Conservation (phyloP, 1,140 invertebrate species). For the Zaprionus gabonicus region DNA sequence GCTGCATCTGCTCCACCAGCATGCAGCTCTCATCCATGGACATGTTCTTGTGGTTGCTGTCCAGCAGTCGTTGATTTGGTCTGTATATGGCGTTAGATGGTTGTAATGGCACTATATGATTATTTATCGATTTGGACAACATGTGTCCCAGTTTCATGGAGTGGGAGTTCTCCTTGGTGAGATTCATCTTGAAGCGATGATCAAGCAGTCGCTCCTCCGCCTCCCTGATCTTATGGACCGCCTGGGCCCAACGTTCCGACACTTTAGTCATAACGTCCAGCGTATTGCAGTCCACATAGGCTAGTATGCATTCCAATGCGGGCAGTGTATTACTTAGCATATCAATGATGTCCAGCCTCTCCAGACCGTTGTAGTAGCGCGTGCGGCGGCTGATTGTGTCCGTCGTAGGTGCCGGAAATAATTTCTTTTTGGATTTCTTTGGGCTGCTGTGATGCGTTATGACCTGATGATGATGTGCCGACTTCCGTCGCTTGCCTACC, state of each 20-base stretch:
- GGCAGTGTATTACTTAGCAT: slow-evolving; percentile 54
- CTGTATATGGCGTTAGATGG: slow-evolving; percentile 53
- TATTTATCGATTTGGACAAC: slow-evolving; percentile 34
- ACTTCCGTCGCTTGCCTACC: slow-evolving; percentile 49
- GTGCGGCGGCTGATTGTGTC: slow-evolving; percentile 32
- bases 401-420: slow-evolving; percentile 40
- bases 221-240: slow-evolving; percentile 41
- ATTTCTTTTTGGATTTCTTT: slow-evolving; percentile 67
- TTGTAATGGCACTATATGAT: slow-evolving; percentile 65
- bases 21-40: slow-evolving; percentile 48
- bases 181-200: slow-evolving; percentile 60
- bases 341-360: slow-evolving; percentile 59
- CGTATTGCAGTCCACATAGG: slow-evolving; percentile 47
- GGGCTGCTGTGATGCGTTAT: slow-evolving; percentile 59
- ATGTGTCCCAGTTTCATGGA: slow-evolving; percentile 38
- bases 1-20: slow-evolving; percentile 57
- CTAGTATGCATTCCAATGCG: slow-evolving; percentile 62
- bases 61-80: slow-evolving; percentile 36
- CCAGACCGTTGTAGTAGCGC: slow-evolving; percentile 59
- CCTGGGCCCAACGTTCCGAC: slow-evolving; percentile 52
- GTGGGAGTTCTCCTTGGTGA: slow-evolving; percentile 61
- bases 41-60: slow-evolving; percentile 16
- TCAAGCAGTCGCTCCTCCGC: slow-evolving; percentile 56
- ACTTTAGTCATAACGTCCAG: slow-evolving; percentile 67
- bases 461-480: slow-evolving; percentile 34